A percentile compares a stretch with the other conserved stretches of the same genome.
Evolutionary conservation across 2,797 vertebrate species (phyloP).

Genomic region (Peromyscus attwateri): DNA sequence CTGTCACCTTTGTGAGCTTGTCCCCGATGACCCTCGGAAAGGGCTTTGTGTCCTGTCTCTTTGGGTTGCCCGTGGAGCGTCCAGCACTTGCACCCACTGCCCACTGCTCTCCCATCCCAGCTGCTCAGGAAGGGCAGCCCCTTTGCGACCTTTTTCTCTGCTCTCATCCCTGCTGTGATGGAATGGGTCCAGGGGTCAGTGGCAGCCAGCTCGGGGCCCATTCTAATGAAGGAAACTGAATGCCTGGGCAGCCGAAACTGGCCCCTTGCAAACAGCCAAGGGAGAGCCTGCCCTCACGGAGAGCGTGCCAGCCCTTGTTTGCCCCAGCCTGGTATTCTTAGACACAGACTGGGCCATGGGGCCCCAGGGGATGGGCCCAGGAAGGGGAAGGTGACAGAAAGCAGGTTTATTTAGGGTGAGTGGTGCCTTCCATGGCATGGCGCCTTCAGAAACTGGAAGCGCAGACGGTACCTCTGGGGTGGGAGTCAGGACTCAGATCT

Average conservation of each 20-base stretch:
- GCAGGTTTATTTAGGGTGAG: slow-evolving; percentile 80
- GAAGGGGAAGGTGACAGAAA: slow-evolving; percentile 53
- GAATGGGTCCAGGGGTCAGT: slow-evolving; percentile 62
- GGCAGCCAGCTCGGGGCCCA: slow-evolving; percentile 50
- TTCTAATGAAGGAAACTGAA: slow-evolving; percentile 83
- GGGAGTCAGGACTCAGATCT: not conserved
- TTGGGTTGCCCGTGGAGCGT: not conserved
- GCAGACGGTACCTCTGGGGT: slow-evolving; percentile 56
- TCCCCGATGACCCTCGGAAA: not conserved
- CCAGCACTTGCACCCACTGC: not conserved
- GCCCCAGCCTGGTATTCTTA: slow-evolving; percentile 54
- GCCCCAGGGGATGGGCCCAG: slow-evolving; percentile 12
- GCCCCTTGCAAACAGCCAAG: slow-evolving; percentile 62
- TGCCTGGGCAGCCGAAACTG: slow-evolving; percentile 54
- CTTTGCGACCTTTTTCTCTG: slow-evolving; percentile 4
- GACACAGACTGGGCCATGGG: not conserved
- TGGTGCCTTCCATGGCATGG: not conserved
- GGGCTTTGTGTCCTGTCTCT: not conserved
- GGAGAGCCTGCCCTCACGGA: slow-evolving; percentile 56
- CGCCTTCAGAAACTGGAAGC: slow-evolving; percentile 54
- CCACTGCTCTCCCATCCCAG: not conserved
- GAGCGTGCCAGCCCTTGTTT: slow-evolving; percentile 68
- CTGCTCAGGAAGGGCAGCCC: slow-evolving; percentile 20
- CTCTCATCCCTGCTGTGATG: slow-evolving; percentile 61
- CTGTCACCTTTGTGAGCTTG: not conserved